These are phyloP conservation scores for Cuniculus paca DNA, from an alignment of 2,797 vertebrate species.

Conservation along the genomic window DNA sequence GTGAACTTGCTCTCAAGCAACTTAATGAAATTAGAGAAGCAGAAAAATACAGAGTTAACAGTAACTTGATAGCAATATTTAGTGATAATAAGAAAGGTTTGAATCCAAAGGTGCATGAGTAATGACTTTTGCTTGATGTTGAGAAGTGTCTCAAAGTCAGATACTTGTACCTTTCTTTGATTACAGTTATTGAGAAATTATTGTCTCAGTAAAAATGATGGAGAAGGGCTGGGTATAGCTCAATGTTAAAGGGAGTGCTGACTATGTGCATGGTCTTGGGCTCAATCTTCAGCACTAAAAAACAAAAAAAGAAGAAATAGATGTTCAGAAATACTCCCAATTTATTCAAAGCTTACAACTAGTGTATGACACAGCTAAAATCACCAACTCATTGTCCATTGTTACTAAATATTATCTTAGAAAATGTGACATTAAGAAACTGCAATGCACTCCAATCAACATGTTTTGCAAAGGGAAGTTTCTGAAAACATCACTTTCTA, in stretches of 20 bases:
- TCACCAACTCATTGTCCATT: not conserved
- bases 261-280: rapidly evolving
- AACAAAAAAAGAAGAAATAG: not conserved
- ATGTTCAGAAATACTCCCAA: not conserved
- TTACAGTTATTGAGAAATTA: not conserved
- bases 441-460: not conserved
- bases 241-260: no score
- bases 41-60: conserved; percentile 28
- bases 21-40: not conserved
- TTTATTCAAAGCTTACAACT: not conserved
- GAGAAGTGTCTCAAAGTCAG: not conserved
- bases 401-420: not conserved
- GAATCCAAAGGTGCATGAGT: not conserved
- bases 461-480: not conserved
- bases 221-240: not conserved
- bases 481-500: not conserved
- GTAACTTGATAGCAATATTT: not conserved
- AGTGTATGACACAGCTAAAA: not conserved
- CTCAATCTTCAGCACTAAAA: not conserved
- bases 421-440: conserved; percentile 31
- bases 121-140: not conserved
- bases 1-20: not conserved
- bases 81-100: not conserved
- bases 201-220: not conserved
- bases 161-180: not conserved